Conservation (phyloP, 2,113 vertebrate genomes). For the Sterna hirundo region DNA sequence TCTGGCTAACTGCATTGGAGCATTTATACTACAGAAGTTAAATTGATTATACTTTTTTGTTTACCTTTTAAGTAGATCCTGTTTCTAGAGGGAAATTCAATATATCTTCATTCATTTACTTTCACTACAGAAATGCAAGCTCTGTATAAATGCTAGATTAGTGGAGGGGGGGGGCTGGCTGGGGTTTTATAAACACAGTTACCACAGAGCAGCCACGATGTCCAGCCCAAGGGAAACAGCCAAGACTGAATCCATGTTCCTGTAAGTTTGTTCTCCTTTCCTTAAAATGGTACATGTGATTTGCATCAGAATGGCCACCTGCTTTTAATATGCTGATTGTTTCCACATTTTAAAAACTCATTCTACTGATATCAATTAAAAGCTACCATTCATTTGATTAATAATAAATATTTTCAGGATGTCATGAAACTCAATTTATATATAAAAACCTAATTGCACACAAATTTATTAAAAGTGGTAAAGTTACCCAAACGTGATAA, state of each 20-base stretch:
- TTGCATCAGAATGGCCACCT: not conserved
- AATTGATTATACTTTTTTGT: not conserved
- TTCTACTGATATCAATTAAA: not conserved
- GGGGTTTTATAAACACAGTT: not conserved
- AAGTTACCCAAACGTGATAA: not conserved
- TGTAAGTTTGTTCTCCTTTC: not conserved
- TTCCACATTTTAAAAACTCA: not conserved
- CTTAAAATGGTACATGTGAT: not conserved
- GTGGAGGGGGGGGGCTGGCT: not conserved
- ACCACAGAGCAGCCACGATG: not conserved
- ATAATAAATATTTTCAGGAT: not conserved
- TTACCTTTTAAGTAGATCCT: conserved; percentile 24
- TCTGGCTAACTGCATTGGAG: not conserved
- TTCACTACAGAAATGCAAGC: conserved; percentile 5
- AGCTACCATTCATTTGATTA: not conserved
- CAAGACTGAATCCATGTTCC: not conserved
- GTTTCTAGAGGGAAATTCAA: conserved; percentile 39
- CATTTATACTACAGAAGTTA: not conserved
- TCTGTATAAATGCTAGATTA: conserved; percentile 33
- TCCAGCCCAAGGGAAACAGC: not conserved
- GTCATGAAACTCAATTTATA: not conserved
- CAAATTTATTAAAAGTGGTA: not conserved
- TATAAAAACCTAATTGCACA: not conserved
- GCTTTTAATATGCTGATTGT: not conserved
- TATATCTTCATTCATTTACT: conserved; percentile 11